phyloP scores from a whole-genome alignment of 2,113 vertebrate genomes.

The Aphelocoma coerulescens region DNA sequence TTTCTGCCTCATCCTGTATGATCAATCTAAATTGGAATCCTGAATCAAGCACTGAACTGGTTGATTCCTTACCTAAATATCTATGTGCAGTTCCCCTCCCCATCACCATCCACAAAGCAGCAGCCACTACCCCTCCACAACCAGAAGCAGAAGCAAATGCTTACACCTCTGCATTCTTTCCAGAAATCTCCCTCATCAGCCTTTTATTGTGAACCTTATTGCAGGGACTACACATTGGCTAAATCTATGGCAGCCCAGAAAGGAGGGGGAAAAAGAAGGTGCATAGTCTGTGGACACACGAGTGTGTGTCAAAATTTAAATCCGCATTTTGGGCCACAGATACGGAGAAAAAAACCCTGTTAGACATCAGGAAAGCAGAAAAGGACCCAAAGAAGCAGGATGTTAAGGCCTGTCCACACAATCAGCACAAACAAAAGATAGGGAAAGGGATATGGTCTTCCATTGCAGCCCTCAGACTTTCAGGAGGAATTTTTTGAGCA shows the following conservation, averaged over 20 bases:
- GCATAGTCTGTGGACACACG: too few relatives aligned
- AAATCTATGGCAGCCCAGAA: neutral
- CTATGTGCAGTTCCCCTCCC: neutral
- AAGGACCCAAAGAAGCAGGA: neutral
- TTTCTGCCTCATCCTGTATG: neutral
- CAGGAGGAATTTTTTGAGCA: neutral
- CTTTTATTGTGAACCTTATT: neutral
- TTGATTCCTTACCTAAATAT: neutral
- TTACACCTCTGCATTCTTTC: neutral
- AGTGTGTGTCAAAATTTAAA: neutral
- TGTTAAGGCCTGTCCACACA: neutral
- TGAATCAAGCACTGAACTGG: neutral
- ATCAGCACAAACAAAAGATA: neutral
- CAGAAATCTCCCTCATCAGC: neutral
- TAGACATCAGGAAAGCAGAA: neutral
- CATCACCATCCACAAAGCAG: neutral
- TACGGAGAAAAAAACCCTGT: rapidly evolving
- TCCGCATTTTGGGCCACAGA: neutral
- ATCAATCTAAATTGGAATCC: neutral
- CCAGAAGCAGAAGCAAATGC: neutral
- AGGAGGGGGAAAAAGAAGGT: neutral
- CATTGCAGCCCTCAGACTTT: neutral
- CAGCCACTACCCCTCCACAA: neutral
- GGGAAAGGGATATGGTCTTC: neutral
- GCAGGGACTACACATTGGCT: neutral